Conservation (phyloP, 2,888 invertebrate genomes). For the Campoplex capitator region DNA sequence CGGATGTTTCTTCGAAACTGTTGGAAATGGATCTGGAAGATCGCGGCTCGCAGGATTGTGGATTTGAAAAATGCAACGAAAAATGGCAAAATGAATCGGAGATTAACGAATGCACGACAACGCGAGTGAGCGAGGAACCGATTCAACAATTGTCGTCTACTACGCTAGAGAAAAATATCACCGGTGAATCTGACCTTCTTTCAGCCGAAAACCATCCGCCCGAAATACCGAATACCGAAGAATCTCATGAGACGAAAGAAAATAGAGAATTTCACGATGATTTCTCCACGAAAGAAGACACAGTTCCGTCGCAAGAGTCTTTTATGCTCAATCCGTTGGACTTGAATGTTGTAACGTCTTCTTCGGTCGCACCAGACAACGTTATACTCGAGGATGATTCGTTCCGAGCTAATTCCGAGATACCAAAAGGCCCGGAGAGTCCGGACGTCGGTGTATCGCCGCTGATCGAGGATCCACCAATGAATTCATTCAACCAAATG, state of each 20-base stretch:
- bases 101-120: background rate
- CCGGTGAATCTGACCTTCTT: background rate
- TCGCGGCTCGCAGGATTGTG: slow-evolving; percentile 65
- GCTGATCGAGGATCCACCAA: slow-evolving; percentile 10
- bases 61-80: slow-evolving; percentile 60
- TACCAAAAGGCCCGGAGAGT: slow-evolving; percentile 33
- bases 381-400: slow-evolving; percentile 36
- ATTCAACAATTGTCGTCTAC: slow-evolving; percentile 3
- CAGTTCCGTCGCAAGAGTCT: slow-evolving; percentile 3
- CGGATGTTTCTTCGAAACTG: slow-evolving; percentile 35
- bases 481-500: slow-evolving; percentile 44
- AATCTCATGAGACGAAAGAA: slow-evolving; percentile 12
- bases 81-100: slow-evolving; percentile 22
- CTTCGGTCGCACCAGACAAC: slow-evolving; percentile 8
- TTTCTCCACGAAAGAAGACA: slow-evolving; percentile 16
- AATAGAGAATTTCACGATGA: slow-evolving; percentile 24
- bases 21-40: slow-evolving; percentile 65
- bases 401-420: background rate
- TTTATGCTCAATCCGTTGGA: slow-evolving; percentile 67
- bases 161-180: background rate
- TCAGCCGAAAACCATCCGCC: slow-evolving; percentile 18
- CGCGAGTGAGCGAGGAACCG: background rate
- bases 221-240: slow-evolving; percentile 9
- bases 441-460: slow-evolving; percentile 54
- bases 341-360: slow-evolving; percentile 18